Percentiles rank a stretch among this genome's conserved stretches.
Conservation (phyloP, 2,113 vertebrate species). For the Hydrochoerus hydrochaeris region DNA sequence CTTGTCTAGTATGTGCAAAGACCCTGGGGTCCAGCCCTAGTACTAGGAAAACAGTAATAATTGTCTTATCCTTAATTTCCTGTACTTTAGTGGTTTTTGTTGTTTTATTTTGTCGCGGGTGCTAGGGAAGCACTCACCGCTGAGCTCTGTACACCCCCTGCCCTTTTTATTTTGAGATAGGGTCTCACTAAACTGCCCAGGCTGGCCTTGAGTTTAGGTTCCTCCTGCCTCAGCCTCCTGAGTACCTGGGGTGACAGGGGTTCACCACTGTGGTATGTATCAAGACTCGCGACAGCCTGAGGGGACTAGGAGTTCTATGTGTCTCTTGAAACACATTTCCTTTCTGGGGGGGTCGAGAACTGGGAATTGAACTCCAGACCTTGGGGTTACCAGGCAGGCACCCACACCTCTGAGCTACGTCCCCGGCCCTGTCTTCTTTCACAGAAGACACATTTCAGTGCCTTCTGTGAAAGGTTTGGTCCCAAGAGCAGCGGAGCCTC, state of each 20-base stretch:
- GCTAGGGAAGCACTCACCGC: neutral
- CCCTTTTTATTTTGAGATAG: neutral
- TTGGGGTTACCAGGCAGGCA: too few species aligned
- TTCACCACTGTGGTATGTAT: neutral
- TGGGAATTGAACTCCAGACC: too few species aligned
- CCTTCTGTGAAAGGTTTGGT: neutral
- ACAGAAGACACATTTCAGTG: neutral
- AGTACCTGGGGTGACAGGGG: neutral
- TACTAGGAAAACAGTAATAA: neutral
- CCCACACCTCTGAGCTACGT: too few species aligned
- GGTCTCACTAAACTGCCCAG: neutral
- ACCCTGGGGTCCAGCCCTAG: neutral
- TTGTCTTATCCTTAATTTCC: neutral
- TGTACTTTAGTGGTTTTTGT: neutral
- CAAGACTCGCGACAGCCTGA: neutral
- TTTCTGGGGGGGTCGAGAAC: too few species aligned
- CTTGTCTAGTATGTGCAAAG: neutral
- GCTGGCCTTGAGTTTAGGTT: neutral
- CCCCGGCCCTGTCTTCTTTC: too few species aligned
- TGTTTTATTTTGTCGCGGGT: neutral
- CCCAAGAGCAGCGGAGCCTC: neutral
- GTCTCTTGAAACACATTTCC: neutral
- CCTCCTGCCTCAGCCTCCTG: neutral
- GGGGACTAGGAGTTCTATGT: neutral
- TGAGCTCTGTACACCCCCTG: neutral